Evolutionary conservation across 2,113 vertebrate genomes (phyloP).

Genomic region (Neodon shergylaensis): DNA sequence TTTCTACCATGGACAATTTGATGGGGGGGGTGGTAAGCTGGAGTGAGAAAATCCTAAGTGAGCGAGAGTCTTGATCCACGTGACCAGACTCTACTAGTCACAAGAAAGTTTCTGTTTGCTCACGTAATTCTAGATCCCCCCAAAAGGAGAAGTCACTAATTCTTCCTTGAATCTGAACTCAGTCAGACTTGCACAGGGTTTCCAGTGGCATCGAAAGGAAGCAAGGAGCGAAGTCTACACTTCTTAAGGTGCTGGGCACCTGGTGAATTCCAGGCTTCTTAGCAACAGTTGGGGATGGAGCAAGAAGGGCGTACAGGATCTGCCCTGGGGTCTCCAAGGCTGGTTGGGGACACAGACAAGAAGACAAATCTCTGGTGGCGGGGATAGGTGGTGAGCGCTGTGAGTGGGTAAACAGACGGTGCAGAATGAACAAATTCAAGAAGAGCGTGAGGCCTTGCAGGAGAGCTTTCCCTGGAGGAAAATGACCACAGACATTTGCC

Average conservation of each 20-base stretch:
- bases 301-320: not conserved
- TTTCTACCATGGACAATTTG: slow-evolving; percentile 33
- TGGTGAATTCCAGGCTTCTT: not conserved
- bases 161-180: slow-evolving; percentile 30
- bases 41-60: not conserved
- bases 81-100: not conserved
- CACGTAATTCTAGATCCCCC: not conserved
- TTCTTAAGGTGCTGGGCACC: not conserved
- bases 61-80: not conserved
- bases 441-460: not conserved
- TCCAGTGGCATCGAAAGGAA: slow-evolving; percentile 23
- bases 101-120: not conserved
- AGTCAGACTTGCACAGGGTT: slow-evolving; percentile 13
- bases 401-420: not conserved
- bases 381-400: not conserved
- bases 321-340: not conserved
- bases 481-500: not conserved
- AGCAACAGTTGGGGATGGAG: not conserved
- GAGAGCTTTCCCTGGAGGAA: not conserved
- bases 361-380: not conserved
- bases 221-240: not conserved
- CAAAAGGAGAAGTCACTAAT: slow-evolving; percentile 41
- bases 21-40: not conserved
- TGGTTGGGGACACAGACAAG: not conserved
- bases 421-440: not conserved